Evolutionary conservation across 53 echinoderm and acorn worm genomes (phyloP).

Genomic region (Arbacia lixula): DNA sequence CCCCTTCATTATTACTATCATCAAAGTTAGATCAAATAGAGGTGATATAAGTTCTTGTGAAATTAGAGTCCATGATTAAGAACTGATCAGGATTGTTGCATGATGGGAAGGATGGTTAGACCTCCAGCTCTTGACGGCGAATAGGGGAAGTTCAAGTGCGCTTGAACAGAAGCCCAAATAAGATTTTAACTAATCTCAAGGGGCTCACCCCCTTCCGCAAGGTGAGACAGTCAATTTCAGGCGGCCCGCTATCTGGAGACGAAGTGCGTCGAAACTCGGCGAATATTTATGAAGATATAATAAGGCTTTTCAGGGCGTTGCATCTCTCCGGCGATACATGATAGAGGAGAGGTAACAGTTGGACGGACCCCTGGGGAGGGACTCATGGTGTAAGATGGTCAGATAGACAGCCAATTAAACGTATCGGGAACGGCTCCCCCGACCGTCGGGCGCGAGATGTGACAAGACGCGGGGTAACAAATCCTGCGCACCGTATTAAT

Average conservation of each 20-base stretch:
- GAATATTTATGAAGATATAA: conserved; percentile 58
- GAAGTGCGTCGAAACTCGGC: conserved; percentile 15
- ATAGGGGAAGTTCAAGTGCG: conserved; percentile 32
- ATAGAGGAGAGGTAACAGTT: conserved; percentile 35
- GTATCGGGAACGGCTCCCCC: conserved; percentile 25
- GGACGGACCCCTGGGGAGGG: conserved; percentile 18
- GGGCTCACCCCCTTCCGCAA: neutral
- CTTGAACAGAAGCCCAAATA: too few relatives aligned
- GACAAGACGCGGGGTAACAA: conserved; percentile 26
- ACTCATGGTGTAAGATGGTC: conserved; percentile 19
- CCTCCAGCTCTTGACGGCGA: too few relatives aligned
- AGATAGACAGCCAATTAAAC: conserved; percentile 47
- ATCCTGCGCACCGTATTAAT: conserved; percentile 43
- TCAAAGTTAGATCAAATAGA: too few relatives aligned
- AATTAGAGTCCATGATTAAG: too few relatives aligned
- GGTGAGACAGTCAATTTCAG: conserved; percentile 41
- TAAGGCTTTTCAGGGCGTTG: neutral
- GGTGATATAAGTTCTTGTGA: too few relatives aligned
- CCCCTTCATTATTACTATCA: too few relatives aligned
- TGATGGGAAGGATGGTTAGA: too few relatives aligned
- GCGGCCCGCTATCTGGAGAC: neutral
- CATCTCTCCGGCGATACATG: conserved; percentile 34
- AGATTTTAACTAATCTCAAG: conserved; percentile 17
- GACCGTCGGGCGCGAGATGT: conserved; percentile 28
- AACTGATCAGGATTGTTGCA: too few relatives aligned